phyloP scores from a whole-genome alignment of 2,888 invertebrate genomes.

The Sphinx pinastri region DNA sequence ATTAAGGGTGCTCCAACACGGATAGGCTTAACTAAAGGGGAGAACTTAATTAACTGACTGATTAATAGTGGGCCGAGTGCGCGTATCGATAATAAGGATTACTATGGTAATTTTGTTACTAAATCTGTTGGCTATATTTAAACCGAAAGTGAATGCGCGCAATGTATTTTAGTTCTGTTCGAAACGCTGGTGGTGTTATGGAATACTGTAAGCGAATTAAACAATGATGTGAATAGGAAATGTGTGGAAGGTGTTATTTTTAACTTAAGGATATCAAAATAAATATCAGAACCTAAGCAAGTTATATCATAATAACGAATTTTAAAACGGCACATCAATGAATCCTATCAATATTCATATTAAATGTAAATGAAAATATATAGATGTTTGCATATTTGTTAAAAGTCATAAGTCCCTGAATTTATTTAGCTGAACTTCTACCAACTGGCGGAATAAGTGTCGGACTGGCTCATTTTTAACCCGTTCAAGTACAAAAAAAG shows the following conservation, averaged over 20 bases:
- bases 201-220: not conserved
- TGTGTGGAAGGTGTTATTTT: not conserved
- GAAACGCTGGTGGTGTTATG: conserved; percentile 2
- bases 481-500: too few relatives aligned
- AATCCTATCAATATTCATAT: too few relatives aligned
- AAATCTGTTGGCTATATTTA: conserved; percentile 9
- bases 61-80: conserved; percentile 11
- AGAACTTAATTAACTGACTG: conserved; percentile 15
- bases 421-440: too few relatives aligned
- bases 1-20: conserved; percentile 22
- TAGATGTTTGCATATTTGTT: too few relatives aligned
- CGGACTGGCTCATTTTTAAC: too few relatives aligned
- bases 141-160: conserved; percentile 11
- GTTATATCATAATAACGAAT: too few relatives aligned
- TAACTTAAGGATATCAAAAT: too few relatives aligned
- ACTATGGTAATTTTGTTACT: conserved; percentile 10
- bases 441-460: too few relatives aligned
- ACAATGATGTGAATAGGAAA: not conserved
- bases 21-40: not conserved
- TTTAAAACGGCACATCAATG: too few relatives aligned
- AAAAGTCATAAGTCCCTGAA: too few relatives aligned
- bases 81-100: conserved; percentile 8
- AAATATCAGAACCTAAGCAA: too few relatives aligned
- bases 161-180: conserved; percentile 15
- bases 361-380: too few relatives aligned